These are phyloP conservation scores for Apodemus sylvaticus DNA, from an alignment of 2,113 vertebrate species.

Conservation along the genomic window DNA sequence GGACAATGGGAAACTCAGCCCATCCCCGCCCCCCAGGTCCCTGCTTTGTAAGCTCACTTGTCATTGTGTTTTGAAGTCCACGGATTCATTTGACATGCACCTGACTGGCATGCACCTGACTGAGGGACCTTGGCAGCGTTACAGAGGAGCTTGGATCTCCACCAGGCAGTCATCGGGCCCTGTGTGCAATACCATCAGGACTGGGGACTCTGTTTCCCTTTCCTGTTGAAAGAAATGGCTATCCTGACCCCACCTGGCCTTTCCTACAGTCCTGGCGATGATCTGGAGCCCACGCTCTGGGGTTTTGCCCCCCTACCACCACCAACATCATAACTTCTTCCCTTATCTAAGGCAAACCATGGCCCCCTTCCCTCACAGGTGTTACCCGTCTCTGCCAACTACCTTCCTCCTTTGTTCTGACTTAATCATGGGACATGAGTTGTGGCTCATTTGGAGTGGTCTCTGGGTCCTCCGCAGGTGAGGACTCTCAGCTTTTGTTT, in stretches of 20 bases:
- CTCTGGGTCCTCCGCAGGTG: neutral
- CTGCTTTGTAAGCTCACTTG: neutral
- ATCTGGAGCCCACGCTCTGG: neutral
- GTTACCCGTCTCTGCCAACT: neutral
- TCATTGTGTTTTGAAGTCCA: neutral
- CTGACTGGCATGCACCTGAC: neutral
- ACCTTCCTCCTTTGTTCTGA: neutral
- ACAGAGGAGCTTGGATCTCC: too few relatives aligned
- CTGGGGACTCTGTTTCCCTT: neutral
- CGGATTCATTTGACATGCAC: too few relatives aligned
- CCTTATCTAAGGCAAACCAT: neutral
- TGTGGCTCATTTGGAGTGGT: neutral
- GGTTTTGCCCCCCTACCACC: neutral
- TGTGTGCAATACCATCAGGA: too few relatives aligned
- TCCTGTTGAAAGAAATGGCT: neutral
- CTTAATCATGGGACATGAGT: neutral
- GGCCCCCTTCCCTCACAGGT: neutral
- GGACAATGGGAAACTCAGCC: neutral
- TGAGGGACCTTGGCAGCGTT: fast-evolving
- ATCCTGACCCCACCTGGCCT: neutral
- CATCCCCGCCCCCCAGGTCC: neutral
- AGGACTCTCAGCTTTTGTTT: neutral
- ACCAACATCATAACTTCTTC: neutral
- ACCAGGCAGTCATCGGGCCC: fast-evolving
- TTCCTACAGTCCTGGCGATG: neutral